Conservation (phyloP, 2,888 invertebrate genomes). For the Nesidiocoris tenuis region DNA sequence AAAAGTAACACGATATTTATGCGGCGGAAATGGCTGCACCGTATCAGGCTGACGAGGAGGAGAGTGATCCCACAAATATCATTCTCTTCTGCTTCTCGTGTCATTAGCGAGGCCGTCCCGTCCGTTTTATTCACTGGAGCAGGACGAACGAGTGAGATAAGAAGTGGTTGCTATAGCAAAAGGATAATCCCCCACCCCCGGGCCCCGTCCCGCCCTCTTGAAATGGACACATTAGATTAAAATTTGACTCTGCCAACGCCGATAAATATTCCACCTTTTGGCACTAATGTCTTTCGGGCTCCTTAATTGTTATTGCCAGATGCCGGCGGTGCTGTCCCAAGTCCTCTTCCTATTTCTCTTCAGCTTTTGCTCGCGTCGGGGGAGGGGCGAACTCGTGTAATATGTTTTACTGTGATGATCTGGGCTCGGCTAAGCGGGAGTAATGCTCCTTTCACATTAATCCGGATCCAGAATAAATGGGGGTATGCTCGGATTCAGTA, state of each 20-base stretch:
- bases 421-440: neutral
- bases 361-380: neutral
- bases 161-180: neutral
- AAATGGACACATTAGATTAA: constrained; percentile 40
- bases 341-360: neutral
- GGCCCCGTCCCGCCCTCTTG: constrained; percentile 3
- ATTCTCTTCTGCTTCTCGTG: neutral
- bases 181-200: constrained; percentile 3
- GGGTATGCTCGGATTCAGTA: too few species aligned
- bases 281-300: constrained; percentile 15
- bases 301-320: constrained; percentile 26
- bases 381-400: neutral
- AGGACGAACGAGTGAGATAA: neutral
- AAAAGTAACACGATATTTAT: too few species aligned
- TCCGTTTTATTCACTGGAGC: neutral
- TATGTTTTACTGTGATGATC: neutral
- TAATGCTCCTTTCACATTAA: neutral
- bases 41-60: too few species aligned
- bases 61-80: neutral
- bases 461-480: neutral
- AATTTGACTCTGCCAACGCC: constrained; percentile 34
- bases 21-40: too few species aligned
- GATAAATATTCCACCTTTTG: constrained; percentile 18
- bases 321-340: constrained; percentile 12
- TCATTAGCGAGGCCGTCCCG: neutral